These are phyloP conservation scores for Battus philenor DNA, from an alignment of 1,140 invertebrate genomes.

Conservation along the genomic window DNA sequence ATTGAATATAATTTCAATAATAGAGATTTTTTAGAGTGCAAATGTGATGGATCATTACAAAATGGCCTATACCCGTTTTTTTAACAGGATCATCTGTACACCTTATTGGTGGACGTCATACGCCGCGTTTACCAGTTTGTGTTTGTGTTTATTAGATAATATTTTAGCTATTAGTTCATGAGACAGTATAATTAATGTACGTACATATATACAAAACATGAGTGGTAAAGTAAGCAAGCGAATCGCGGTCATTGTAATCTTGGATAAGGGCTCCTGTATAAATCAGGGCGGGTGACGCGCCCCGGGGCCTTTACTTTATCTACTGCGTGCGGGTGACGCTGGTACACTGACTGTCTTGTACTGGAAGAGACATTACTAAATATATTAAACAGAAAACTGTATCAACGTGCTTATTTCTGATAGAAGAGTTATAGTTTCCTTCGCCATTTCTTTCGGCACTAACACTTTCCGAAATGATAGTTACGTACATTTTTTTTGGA, in stretches of 20 bases:
- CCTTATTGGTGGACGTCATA: too few species aligned
- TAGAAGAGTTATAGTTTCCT: too few species aligned
- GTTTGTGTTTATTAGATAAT: neutral
- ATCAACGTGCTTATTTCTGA: too few species aligned
- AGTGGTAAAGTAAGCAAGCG: constrained; percentile 66
- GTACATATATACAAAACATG: constrained; percentile 27
- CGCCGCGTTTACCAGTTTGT: too few species aligned
- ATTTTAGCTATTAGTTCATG: neutral
- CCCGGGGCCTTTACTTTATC: constrained; percentile 71
- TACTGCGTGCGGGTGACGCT: constrained; percentile 65
- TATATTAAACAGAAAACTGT: neutral
- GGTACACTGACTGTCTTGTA: constrained; percentile 16
- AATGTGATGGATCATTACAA: too few species aligned
- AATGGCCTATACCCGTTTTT: too few species aligned
- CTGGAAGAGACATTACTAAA: constrained; percentile 30
- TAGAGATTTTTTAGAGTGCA: too few species aligned
- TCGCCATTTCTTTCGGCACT: too few species aligned
- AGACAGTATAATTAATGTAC: constrained; percentile 3
- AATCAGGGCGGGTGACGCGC: constrained; percentile 64
- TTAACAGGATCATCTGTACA: too few species aligned
- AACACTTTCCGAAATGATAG: too few species aligned
- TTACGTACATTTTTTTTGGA: too few species aligned
- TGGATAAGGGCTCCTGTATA: constrained; percentile 69
- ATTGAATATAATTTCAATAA: too few species aligned
- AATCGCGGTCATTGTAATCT: constrained; percentile 73